Evolutionary conservation across 2,113 vertebrate species (phyloP).

Genomic region (Macquaria australasica): DNA sequence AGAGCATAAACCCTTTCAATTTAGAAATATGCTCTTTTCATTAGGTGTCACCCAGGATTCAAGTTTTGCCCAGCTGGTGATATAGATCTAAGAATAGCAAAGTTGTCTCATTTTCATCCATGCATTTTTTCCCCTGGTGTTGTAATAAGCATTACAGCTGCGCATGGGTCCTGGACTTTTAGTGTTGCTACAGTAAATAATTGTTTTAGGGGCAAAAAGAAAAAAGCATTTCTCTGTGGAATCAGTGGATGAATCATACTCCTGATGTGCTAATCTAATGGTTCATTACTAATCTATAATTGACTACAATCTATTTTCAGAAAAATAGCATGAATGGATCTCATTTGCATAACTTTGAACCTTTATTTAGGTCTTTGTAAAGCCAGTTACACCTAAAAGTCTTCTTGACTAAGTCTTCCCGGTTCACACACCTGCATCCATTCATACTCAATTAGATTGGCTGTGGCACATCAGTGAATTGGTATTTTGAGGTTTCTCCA

Average conservation of each 20-base stretch:
- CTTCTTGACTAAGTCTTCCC: not conserved
- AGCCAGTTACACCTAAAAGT: constrained; percentile 12
- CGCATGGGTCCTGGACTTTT: not conserved
- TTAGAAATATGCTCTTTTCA: not conserved
- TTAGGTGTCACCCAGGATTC: not conserved
- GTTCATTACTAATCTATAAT: constrained; percentile 65
- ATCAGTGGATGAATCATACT: constrained; percentile 45
- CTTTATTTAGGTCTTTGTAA: constrained; percentile 3
- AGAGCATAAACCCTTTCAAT: not conserved
- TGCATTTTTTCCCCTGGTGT: not conserved
- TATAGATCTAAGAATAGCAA: not conserved
- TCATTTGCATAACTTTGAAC: constrained; percentile 27
- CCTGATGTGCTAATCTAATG: constrained; percentile 53
- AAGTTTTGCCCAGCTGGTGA: not conserved
- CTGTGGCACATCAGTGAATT: not conserved
- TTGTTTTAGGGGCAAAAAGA: not conserved
- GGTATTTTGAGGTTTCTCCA: not conserved
- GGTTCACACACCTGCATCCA: constrained; percentile 11
- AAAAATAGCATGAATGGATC: constrained; percentile 18
- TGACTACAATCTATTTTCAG: constrained; percentile 46
- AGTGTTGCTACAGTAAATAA: not conserved
- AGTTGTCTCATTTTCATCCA: not conserved
- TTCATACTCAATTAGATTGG: constrained; percentile 8
- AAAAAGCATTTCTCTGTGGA: not conserved
- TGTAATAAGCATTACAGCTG: not conserved